These are phyloP conservation scores for Halcyon senegalensis DNA, from an alignment of 2,113 vertebrate genomes.

Conservation along the genomic window DNA sequence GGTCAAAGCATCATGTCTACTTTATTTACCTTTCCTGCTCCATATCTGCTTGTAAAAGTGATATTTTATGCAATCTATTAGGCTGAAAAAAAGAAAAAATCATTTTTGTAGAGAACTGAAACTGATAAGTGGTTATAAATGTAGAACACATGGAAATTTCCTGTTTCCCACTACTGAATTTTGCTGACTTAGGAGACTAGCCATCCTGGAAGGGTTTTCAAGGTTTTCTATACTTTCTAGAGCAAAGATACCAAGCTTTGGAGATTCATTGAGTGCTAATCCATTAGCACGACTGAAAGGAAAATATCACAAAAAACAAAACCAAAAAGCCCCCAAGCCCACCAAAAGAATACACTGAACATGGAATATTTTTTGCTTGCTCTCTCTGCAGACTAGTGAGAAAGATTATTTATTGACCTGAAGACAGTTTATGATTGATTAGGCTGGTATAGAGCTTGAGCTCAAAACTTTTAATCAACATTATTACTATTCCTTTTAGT, in stretches of 20 bases:
- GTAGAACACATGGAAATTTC: not conserved
- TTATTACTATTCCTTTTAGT: not conserved
- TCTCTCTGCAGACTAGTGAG: not conserved
- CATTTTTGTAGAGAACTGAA: not conserved
- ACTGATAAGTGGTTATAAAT: not conserved
- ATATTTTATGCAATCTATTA: not conserved
- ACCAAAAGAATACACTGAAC: not conserved
- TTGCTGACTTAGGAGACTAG: not conserved
- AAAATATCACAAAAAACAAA: not conserved
- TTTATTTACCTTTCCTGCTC: not conserved
- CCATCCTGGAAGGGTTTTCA: not conserved
- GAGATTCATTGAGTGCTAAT: not conserved
- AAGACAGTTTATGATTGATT: not conserved
- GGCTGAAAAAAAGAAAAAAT: not conserved
- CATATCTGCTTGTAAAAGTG: not conserved
- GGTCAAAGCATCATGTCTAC: not conserved
- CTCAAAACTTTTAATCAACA: not conserved
- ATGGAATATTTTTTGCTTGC: not conserved
- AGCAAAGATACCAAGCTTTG: not conserved
- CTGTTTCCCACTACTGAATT: not conserved
- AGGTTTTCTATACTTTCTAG: not conserved
- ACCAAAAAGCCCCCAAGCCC: rapidly evolving
- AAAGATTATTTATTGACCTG: not conserved
- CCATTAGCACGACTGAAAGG: not conserved
- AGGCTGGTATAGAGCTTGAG: not conserved